Evolutionary conservation across 2,113 vertebrate species (phyloP).

Genomic region (Pionites leucogaster): DNA sequence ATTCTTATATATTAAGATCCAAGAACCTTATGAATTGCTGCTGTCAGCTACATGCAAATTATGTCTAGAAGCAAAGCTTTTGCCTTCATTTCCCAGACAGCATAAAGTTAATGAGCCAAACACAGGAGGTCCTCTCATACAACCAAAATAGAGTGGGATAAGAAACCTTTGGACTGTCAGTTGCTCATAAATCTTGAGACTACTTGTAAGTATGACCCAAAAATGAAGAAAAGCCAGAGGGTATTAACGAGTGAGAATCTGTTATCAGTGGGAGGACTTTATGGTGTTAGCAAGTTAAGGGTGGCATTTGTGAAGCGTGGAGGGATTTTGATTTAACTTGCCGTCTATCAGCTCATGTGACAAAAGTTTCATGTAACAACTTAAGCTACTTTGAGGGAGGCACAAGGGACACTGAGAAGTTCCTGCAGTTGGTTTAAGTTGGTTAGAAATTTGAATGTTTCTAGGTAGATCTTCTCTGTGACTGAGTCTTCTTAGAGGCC

Average conservation of each 20-base stretch:
- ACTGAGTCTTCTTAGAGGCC: neutral
- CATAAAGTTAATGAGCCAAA: slow-evolving; percentile 56
- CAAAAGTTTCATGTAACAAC: neutral
- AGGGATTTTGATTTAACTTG: neutral
- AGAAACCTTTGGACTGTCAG: neutral
- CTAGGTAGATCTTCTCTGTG: neutral
- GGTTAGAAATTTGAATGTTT: neutral
- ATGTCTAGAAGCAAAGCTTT: neutral
- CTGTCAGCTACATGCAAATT: slow-evolving; percentile 39
- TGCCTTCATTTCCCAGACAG: neutral
- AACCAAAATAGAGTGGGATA: neutral
- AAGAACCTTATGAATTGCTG: slow-evolving; percentile 15
- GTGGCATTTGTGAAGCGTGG: neutral
- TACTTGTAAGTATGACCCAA: neutral
- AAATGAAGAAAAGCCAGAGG: neutral
- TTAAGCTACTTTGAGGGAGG: neutral
- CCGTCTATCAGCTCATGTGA: neutral
- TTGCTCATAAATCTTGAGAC: neutral
- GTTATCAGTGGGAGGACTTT: neutral
- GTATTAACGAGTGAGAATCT: neutral
- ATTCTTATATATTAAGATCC: neutral
- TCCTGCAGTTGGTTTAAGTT: neutral
- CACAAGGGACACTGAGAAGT: neutral
- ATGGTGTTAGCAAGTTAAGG: neutral
- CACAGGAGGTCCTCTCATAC: neutral